A percentile compares a stretch with the other conserved stretches of the same genome.
Evolutionary conservation across 2,113 vertebrate species (phyloP).

Genomic region (Pipra filicauda): DNA sequence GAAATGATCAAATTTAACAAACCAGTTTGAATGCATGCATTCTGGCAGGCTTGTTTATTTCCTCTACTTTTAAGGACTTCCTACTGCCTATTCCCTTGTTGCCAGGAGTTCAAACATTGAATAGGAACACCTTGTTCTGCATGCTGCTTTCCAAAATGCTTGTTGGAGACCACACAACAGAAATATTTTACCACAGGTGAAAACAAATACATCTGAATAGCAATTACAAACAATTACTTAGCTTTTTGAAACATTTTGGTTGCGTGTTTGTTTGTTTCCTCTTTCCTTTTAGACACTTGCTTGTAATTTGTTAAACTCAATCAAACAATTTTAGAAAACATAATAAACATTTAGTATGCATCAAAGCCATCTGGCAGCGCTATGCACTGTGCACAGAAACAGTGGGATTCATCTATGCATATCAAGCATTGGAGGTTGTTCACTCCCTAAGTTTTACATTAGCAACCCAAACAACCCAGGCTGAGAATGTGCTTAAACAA

Average conservation of each 20-base stretch:
- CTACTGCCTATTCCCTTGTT: background rate
- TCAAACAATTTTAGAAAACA: constrained; percentile 32
- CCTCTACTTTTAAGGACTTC: background rate
- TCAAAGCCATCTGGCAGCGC: constrained; percentile 26
- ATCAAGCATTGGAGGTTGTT: background rate
- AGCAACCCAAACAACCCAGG: background rate
- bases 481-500: background rate
- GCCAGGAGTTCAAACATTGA: background rate
- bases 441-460: background rate
- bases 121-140: background rate
- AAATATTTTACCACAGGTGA: background rate
- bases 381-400: background rate
- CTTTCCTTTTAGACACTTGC: background rate
- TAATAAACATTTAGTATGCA: background rate
- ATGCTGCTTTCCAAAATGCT: background rate
- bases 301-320: constrained; percentile 27
- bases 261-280: background rate
- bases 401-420: background rate
- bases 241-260: background rate
- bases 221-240: constrained; percentile 25
- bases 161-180: background rate
- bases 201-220: background rate
- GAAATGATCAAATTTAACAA: background rate
- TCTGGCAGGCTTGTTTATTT: background rate
- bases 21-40: background rate